Conservation (phyloP, 2,888 invertebrate genomes). For the Frankliniella fusca region DNA sequence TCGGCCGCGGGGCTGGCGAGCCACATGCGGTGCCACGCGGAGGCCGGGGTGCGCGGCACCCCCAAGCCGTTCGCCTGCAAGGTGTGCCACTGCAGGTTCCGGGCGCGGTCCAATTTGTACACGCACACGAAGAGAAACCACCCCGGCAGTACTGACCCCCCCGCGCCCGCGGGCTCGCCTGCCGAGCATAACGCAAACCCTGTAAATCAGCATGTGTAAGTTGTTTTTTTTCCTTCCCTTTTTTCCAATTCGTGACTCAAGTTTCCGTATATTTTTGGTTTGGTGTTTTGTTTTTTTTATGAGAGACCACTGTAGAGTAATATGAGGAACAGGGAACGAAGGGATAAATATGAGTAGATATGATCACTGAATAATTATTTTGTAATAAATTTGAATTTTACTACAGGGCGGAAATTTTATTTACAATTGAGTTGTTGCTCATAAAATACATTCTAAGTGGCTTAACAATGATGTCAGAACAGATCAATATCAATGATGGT, state of each 20-base stretch:
- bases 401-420: slow-evolving; percentile 26
- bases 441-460: slow-evolving; percentile 23
- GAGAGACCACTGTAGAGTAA: too few relatives aligned
- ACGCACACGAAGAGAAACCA: neutral
- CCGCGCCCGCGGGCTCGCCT: too few relatives aligned
- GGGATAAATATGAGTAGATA: neutral
- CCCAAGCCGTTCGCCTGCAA: neutral
- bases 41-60: neutral
- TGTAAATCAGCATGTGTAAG: neutral
- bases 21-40: neutral
- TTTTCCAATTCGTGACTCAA: neutral
- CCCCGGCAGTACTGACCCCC: neutral
- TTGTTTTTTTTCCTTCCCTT: neutral
- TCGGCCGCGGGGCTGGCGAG: neutral
- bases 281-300: neutral
- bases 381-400: neutral
- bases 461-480: slow-evolving; percentile 17
- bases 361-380: neutral
- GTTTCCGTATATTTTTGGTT: neutral
- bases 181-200: neutral
- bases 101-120: neutral
- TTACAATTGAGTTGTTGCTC: slow-evolving; percentile 8
- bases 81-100: neutral
- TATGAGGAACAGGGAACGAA: too few relatives aligned
- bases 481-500: slow-evolving; percentile 6